Percentiles rank a stretch among this genome's conserved stretches.
phyloP scores from a whole-genome alignment of 1,140 invertebrate species.

The Listronotus oregonensis region DNA sequence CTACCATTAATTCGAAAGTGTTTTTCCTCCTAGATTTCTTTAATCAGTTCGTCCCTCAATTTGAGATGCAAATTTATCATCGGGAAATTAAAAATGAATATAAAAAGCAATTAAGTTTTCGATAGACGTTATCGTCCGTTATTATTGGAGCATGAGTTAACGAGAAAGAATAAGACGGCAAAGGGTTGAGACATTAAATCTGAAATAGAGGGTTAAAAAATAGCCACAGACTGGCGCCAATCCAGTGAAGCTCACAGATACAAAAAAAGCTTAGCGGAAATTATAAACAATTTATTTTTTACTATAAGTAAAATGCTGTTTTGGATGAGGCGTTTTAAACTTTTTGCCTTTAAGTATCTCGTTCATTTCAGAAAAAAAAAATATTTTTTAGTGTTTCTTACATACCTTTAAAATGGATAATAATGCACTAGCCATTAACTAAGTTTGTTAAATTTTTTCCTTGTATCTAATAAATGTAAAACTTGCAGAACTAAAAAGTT shows the following conservation, averaged over 20 bases:
- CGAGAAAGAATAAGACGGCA: constrained; percentile 37
- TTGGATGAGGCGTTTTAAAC: too few relatives aligned
- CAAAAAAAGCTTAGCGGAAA: too few relatives aligned
- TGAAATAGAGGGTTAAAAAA: constrained; percentile 19
- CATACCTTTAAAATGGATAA: too few relatives aligned
- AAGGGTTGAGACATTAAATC: constrained; percentile 23
- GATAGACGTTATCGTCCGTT: constrained; percentile 40
- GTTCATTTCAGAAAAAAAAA: too few relatives aligned
- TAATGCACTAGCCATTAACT: too few relatives aligned
- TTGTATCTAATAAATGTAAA: too few relatives aligned
- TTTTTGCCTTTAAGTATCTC: too few relatives aligned
- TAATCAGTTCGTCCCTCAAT: constrained; percentile 40
- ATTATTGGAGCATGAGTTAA: constrained; percentile 40
- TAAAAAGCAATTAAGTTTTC: constrained; percentile 42
- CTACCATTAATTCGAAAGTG: constrained; percentile 37
- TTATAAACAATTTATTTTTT: too few relatives aligned
- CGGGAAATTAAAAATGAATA: constrained; percentile 41
- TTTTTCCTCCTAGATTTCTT: constrained; percentile 40
- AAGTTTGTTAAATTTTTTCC: too few relatives aligned
- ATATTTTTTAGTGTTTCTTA: too few relatives aligned
- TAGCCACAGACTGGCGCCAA: constrained; percentile 22
- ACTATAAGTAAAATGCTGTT: too few relatives aligned
- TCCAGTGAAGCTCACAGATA: not conserved
- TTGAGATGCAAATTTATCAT: constrained; percentile 40
- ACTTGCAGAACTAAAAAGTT: too few relatives aligned